A percentile compares a stretch with the other conserved stretches of the same genome.
Evolutionary conservation across 2,797 vertebrate genomes (phyloP).

Genomic region (Hapalemur alaotrensis): DNA sequence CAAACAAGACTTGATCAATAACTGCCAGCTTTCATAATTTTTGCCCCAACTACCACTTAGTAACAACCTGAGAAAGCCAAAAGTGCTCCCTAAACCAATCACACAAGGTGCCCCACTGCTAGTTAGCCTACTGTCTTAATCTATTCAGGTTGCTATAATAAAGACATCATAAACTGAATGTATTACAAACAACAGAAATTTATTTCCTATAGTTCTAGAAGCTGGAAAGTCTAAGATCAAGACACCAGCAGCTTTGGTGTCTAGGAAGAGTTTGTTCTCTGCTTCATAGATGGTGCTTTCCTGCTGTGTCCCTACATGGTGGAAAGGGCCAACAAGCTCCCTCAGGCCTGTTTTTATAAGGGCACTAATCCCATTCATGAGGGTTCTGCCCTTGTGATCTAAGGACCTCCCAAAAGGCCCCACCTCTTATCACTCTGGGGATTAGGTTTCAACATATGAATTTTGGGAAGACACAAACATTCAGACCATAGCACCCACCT

Average conservation of each 20-base stretch:
- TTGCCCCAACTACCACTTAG: neutral
- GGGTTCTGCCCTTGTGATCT: neutral
- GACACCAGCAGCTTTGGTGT: neutral
- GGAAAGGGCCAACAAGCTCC: neutral
- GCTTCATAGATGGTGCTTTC: neutral
- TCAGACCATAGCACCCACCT: neutral
- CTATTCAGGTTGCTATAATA: neutral
- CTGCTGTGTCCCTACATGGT: neutral
- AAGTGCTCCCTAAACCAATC: neutral
- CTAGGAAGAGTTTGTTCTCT: neutral
- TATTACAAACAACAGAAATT: neutral
- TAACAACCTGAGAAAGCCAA: neutral
- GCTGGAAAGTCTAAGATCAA: neutral
- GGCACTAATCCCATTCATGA: neutral
- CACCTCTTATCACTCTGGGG: neutral
- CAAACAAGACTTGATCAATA: neutral
- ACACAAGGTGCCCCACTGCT: neutral
- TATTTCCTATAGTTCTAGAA: neutral
- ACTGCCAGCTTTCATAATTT: neutral
- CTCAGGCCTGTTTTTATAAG: neutral
- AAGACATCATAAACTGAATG: neutral
- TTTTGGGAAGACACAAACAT: neutral
- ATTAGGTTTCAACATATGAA: neutral
- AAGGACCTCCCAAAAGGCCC: neutral
- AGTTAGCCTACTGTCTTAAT: neutral